Evolutionary conservation across 1,140 invertebrate species (phyloP), one percentile per base, ranked within the genome.

Genomic region (Lepeophtheirus salmonis): DNA sequence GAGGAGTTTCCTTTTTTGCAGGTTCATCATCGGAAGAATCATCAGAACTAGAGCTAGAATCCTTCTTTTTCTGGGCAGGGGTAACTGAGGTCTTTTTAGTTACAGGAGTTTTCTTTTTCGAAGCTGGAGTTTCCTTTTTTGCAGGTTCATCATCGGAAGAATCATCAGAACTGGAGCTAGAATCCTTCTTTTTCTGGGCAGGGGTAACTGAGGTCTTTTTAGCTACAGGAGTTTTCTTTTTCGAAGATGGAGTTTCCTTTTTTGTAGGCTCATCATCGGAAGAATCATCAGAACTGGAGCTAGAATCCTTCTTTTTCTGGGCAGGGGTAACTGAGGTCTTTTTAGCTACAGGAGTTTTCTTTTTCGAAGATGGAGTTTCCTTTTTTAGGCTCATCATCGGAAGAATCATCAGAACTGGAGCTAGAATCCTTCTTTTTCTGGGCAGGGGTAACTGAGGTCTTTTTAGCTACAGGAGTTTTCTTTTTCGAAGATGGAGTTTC

Each of bases 21-120:
- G 17, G 18, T 25, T 60, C 57, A n/a, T 60, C 57, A 60, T 16
- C 16, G 22, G 17, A 21, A 21, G 57, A 60, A 14, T 51, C 49
- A 10, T 50, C 48, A 1, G 57, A 60, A 54, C 57, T 60, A n/a
- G 30, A 52, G 13, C 23, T 41, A 10, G 30, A 41, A 10, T n/a
- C n/a, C n/a, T n/a, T 21, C 16, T 25, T n/a, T 30, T 57, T 57
- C 55, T 57, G 23, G 26, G 55, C 16, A 23, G 55, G 2, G 3
- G 23, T 24, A 30, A 21, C 21, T 30, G 16, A 20, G 6, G 55
- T 20, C 55, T 57, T 57, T 21, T 56, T 25, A 18, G 17, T 21
- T 16, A 4, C 16, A 20, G 52, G 22, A 3, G 16, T 23, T 20
- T 18, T 23, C 22, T 2, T 54, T 21, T 23, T 54, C 17, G 17